These are phyloP conservation scores for Cherax quadricarinatus DNA, from an alignment of 1,140 invertebrate species.

Conservation along the genomic window DNA sequence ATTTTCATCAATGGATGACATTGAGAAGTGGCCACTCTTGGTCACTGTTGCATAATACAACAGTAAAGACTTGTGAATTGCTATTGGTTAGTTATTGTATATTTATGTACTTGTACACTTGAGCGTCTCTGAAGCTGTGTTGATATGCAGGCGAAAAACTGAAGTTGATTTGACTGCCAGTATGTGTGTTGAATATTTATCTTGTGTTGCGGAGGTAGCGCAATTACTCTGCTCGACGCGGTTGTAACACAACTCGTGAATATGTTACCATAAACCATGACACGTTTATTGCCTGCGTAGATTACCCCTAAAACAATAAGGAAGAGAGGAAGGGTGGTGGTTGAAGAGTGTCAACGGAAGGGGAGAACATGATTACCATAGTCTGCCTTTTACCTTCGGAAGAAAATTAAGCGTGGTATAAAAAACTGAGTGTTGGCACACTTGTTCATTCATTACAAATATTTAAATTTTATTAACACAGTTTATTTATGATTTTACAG, in stretches of 20 bases:
- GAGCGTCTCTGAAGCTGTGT: too few relatives aligned
- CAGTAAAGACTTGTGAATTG: too few relatives aligned
- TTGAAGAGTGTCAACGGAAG: too few relatives aligned
- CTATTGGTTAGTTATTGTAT: too few relatives aligned
- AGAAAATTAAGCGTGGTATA: neutral
- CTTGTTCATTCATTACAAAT: neutral
- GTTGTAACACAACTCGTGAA: neutral
- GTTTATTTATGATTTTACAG: too few relatives aligned
- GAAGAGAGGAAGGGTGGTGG: neutral
- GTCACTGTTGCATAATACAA: too few relatives aligned
- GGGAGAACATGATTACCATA: neutral
- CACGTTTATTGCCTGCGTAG: slow-evolving; percentile 5
- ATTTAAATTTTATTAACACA: too few relatives aligned
- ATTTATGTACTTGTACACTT: too few relatives aligned
- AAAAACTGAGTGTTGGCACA: neutral
- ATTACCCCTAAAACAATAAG: slow-evolving; percentile 2
- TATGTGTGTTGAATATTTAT: neutral
- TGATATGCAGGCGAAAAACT: too few relatives aligned
- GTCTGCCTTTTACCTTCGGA: neutral
- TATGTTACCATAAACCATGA: neutral
- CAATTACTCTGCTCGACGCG: neutral
- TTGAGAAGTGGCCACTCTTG: too few relatives aligned
- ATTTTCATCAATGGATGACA: too few relatives aligned
- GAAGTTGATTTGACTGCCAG: neutral
- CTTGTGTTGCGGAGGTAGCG: neutral